These are phyloP conservation scores for Drosophila triauraria DNA, from an alignment of 1,140 invertebrate species.

Conservation along the genomic window DNA sequence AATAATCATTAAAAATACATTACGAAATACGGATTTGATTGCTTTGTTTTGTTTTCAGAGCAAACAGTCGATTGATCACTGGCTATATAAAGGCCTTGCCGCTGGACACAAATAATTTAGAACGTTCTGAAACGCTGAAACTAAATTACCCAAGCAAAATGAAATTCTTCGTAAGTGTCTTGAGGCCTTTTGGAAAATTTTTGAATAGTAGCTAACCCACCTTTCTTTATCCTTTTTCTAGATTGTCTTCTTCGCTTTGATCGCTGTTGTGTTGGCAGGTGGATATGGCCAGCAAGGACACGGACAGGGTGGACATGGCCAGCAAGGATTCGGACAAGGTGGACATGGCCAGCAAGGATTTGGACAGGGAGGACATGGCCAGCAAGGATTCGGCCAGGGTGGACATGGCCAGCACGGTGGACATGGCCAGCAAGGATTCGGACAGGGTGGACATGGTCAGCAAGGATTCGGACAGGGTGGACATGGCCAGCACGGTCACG, in stretches of 20 bases:
- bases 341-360: constrained; percentile 31
- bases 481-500: constrained; percentile 20
- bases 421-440: constrained; percentile 23
- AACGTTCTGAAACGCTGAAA: constrained; percentile 24
- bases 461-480: constrained; percentile 24
- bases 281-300: constrained; percentile 31
- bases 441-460: constrained; percentile 33
- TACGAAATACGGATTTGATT: constrained; percentile 5
- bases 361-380: constrained; percentile 14
- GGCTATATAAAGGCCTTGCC: constrained; percentile 36
- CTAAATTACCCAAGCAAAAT: constrained; percentile 31
- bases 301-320: constrained; percentile 42
- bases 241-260: constrained; percentile 58
- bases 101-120: constrained; percentile 5
- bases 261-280: constrained; percentile 41
- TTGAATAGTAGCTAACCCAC: background rate
- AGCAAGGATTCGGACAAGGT: constrained; percentile 30
- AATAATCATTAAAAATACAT: constrained; percentile 7
- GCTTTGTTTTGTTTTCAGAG: constrained; percentile 19
- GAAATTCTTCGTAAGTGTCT: constrained; percentile 60
- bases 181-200: too few relatives aligned
- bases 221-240: background rate
- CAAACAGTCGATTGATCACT: background rate
- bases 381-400: constrained; percentile 26
- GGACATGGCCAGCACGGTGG: constrained; percentile 26